Percentiles rank a stretch among this genome's conserved stretches.
Conservation (phyloP, 1,140 invertebrate species). For the Drosophila busckii region DNA sequence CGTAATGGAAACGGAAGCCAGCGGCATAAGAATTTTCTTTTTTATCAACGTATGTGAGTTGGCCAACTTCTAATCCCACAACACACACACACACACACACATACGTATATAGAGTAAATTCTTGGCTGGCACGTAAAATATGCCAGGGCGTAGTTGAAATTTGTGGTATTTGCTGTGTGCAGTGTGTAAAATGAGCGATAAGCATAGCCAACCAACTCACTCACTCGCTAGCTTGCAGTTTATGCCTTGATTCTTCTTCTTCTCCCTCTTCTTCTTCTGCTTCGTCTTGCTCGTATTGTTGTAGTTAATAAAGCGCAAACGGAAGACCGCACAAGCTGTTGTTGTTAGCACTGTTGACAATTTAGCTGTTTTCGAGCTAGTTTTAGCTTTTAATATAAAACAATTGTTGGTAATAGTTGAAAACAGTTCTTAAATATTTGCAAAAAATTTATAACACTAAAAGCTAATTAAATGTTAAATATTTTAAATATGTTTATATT, state of each 20-base stretch:
- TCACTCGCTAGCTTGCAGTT: constrained; percentile 46
- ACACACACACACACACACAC: too few species aligned
- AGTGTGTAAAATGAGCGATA: constrained; percentile 74
- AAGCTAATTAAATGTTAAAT: too few species aligned
- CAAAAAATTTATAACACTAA: too few species aligned
- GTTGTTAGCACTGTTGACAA: too few species aligned
- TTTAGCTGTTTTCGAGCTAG: too few species aligned
- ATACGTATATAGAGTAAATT: too few species aligned
- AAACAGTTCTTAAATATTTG: too few species aligned
- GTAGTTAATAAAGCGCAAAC: constrained; percentile 66
- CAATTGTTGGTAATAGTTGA: too few species aligned
- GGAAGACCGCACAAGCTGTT: constrained; percentile 47
- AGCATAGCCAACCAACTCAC: constrained; percentile 26
- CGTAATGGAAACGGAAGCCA: not conserved
- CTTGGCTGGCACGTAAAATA: constrained; percentile 64
- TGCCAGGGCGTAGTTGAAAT: constrained; percentile 63
- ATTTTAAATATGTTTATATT: too few species aligned
- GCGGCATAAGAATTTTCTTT: too few species aligned
- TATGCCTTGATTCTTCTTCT: constrained; percentile 25
- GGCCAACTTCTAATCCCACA: constrained; percentile 42
- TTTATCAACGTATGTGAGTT: too few species aligned
- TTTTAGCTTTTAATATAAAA: too few species aligned
- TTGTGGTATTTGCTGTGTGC: constrained; percentile 65
- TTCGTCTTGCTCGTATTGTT: constrained; percentile 15
- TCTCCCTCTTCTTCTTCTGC: not conserved